phyloP scores from a whole-genome alignment of 2,888 invertebrate genomes.

The Tolmerus cingulatus region DNA sequence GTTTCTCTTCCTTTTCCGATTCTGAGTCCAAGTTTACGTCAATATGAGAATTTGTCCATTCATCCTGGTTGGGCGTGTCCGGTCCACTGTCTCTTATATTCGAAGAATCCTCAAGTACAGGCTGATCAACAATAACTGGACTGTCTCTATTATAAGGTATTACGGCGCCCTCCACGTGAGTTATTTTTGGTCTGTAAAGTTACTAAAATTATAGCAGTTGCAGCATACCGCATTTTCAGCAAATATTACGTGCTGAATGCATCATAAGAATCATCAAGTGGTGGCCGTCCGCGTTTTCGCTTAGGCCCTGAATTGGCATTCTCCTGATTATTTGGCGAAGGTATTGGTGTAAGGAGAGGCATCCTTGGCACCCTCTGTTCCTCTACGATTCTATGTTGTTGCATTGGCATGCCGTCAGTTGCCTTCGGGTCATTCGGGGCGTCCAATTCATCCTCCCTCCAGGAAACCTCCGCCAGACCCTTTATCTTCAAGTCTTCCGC shows the following conservation, averaged over 20 bases:
- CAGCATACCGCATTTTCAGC: neutral
- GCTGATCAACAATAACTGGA: neutral
- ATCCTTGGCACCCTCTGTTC: slow-evolving; percentile 56
- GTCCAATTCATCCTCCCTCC: slow-evolving; percentile 71
- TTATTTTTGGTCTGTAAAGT: slow-evolving; percentile 23
- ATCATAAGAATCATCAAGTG: slow-evolving; percentile 68
- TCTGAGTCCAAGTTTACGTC: slow-evolving; percentile 9
- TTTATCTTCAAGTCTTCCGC: slow-evolving; percentile 92
- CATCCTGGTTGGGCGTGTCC: neutral
- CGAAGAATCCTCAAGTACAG: neutral
- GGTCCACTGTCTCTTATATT: neutral
- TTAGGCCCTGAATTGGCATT: slow-evolving; percentile 62
- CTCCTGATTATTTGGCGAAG: slow-evolving; percentile 51
- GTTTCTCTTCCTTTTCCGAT: slow-evolving; percentile 37
- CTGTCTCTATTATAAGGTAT: neutral
- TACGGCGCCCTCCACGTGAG: slow-evolving; percentile 21
- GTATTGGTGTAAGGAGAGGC: slow-evolving; percentile 59
- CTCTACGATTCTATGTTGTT: slow-evolving; percentile 9
- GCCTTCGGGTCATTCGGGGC: slow-evolving; percentile 52
- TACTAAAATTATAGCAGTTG: neutral
- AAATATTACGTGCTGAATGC: slow-evolving; percentile 60
- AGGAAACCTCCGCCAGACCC: slow-evolving; percentile 88
- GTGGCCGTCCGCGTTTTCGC: slow-evolving; percentile 73
- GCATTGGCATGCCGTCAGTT: slow-evolving; percentile 33
- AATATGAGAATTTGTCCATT: slow-evolving; percentile 17